Evolutionary conservation across 2,888 invertebrate genomes (phyloP).

Genomic region (Nomada ferruginata): DNA sequence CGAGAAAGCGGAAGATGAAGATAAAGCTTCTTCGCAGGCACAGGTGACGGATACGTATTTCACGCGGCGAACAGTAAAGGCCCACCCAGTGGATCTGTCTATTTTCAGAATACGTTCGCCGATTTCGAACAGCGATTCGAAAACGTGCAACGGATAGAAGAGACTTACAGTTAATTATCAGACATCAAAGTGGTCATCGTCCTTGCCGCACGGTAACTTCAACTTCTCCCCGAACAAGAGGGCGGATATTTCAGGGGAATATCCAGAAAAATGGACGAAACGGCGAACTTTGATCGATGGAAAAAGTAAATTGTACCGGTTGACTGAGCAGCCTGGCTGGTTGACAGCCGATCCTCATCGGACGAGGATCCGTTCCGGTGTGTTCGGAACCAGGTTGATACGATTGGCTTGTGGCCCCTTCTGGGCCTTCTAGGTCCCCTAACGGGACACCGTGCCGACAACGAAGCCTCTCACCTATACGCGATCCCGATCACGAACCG

Average conservation of each 20-base stretch:
- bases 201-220: not conserved
- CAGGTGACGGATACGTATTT: slow-evolving; percentile 29
- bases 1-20: slow-evolving; percentile 24
- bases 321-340: slow-evolving; percentile 62
- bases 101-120: not conserved
- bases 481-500: slow-evolving; percentile 57
- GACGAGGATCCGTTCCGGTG: slow-evolving; percentile 67
- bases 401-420: slow-evolving; percentile 64
- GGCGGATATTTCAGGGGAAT: not conserved
- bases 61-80: not conserved
- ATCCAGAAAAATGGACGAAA: not conserved
- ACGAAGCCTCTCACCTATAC: slow-evolving; percentile 73
- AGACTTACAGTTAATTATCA: slow-evolving; percentile 30
- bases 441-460: slow-evolving; percentile 79
- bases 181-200: slow-evolving; percentile 3
- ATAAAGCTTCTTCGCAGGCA: slow-evolving; percentile 8
- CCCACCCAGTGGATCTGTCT: not conserved
- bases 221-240: not conserved
- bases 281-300: slow-evolving; percentile 34
- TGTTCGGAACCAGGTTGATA: slow-evolving; percentile 58
- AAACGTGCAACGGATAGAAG: too few species aligned
- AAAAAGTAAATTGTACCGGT: slow-evolving; percentile 36
- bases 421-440: slow-evolving; percentile 82
- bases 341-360: slow-evolving; percentile 68
- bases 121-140: not conserved